A percentile compares a stretch with the other conserved stretches of the same genome.
These are phyloP conservation scores for Neodontobutis hainanensis DNA, from an alignment of 2,113 vertebrate species.

Conservation along the genomic window DNA sequence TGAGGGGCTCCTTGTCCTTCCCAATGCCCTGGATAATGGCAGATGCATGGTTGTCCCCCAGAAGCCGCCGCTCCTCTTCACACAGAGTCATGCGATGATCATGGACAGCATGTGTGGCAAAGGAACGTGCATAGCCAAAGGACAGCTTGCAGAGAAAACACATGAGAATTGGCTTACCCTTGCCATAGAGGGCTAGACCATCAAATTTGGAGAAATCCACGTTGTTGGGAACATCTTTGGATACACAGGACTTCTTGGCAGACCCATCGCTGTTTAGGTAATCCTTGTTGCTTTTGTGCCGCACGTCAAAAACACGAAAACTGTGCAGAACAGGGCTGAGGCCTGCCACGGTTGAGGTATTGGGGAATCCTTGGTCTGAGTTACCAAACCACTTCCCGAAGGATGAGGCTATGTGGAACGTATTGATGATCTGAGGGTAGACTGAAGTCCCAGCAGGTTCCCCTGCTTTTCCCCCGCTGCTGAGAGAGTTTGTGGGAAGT, in stretches of 20 bases:
- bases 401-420: conserved; percentile 99
- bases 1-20: conserved; percentile 99
- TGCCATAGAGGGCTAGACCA: conserved; percentile 96
- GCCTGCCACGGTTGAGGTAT: conserved; percentile 98
- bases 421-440: conserved; percentile 99
- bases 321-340: conserved; percentile 99
- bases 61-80: conserved; percentile 94
- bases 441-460: conserved; percentile 88
- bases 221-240: conserved; percentile 99
- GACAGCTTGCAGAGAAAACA: conserved; percentile 99
- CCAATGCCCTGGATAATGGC: conserved; percentile 99
- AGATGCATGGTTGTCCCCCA: conserved; percentile 98
- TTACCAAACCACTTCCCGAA: conserved; percentile 99
- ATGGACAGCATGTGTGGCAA: conserved; percentile 97
- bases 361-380: conserved; percentile 96
- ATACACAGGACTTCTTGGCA: conserved; percentile 99
- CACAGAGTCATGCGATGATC: conserved; percentile 98
- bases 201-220: conserved; percentile 99
- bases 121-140: conserved; percentile 96
- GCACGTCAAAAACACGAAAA: conserved; percentile 99
- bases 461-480: conserved; percentile 78
- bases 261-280: conserved; percentile 99
- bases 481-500: conserved; percentile 90
- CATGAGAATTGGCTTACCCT: conserved; percentile 99
- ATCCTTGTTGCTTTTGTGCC: conserved; percentile 99